Evolutionary conservation across 2,888 invertebrate species (phyloP).

Genomic region (Sussaba pulchella): DNA sequence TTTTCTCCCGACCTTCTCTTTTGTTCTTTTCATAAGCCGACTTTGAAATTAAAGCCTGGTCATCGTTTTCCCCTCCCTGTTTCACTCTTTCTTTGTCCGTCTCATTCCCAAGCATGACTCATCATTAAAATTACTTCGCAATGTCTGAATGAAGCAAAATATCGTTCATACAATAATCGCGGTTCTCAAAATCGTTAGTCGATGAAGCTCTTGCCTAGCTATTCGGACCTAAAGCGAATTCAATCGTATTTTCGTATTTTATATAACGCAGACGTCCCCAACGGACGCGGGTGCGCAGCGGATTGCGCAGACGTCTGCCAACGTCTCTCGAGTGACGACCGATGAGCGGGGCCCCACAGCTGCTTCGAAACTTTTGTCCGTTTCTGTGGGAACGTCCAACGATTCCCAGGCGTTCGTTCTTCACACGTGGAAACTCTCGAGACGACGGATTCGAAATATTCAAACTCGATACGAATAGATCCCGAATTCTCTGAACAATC

Average conservation of each 20-base stretch:
- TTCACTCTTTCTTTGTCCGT: no score
- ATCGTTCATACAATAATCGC: not conserved
- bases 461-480: not conserved
- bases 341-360: slow-evolving; percentile 17
- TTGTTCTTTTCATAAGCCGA: slow-evolving; percentile 50
- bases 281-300: no score
- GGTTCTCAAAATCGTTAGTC: no score
- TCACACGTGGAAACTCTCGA: slow-evolving; percentile 15
- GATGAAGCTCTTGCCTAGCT: no score
- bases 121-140: slow-evolving; percentile 21
- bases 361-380: slow-evolving; percentile 28
- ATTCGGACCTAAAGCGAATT: no score
- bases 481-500: not conserved
- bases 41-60: slow-evolving; percentile 1
- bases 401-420: not conserved
- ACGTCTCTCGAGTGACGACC: slow-evolving; percentile 32
- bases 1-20: slow-evolving; percentile 49
- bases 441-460: slow-evolving; percentile 3
- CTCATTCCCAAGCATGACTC: not conserved
- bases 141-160: not conserved
- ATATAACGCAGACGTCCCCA: no score
- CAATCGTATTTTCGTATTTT: no score
- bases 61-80: not conserved
- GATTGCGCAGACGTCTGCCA: slow-evolving; percentile 27
- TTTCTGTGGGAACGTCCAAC: slow-evolving; percentile 34